Percentiles rank a stretch among this genome's conserved stretches.
Conservation (phyloP, 2,888 invertebrate species). For the Apotomis turbidana region DNA sequence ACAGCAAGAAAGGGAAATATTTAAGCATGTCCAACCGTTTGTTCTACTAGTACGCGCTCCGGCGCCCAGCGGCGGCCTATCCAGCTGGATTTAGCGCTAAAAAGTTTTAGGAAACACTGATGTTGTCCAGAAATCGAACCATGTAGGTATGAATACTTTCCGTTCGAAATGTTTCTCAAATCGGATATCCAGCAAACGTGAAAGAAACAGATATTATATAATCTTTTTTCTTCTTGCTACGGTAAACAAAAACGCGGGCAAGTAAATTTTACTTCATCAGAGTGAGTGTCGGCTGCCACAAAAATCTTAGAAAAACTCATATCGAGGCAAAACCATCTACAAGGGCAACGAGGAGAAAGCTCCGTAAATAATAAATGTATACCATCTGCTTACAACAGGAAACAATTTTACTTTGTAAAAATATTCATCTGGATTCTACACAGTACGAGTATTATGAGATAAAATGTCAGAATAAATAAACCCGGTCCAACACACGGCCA, state of each 20-base stretch:
- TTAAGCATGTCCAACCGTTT: too few relatives aligned
- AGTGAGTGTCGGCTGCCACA: conserved; percentile 15
- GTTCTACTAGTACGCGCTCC: too few relatives aligned
- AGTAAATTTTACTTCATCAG: conserved; percentile 18
- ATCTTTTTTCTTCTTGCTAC: too few relatives aligned
- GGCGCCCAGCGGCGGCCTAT: too few relatives aligned
- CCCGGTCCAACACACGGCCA: conserved; percentile 15
- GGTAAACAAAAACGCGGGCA: neutral
- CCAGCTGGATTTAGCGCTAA: too few relatives aligned
- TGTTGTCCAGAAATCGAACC: too few relatives aligned
- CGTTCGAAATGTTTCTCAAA: too few relatives aligned
- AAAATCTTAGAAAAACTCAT: conserved; percentile 32
- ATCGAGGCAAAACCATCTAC: conserved; percentile 17
- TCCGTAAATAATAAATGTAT: conserved; percentile 36
- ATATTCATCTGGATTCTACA: conserved; percentile 24
- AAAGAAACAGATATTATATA: too few relatives aligned
- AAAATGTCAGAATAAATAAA: conserved; percentile 34
- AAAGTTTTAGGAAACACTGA: too few relatives aligned
- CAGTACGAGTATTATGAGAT: conserved; percentile 27
- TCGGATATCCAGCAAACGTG: too few relatives aligned
- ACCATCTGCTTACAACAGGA: conserved; percentile 31
- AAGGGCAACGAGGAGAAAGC: conserved; percentile 18
- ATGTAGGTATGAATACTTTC: too few relatives aligned
- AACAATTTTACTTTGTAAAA: conserved; percentile 27
- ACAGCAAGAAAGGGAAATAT: too few relatives aligned